Evolutionary conservation across 2,888 invertebrate species (phyloP).

Genomic region (Mythimna albipuncta): DNA sequence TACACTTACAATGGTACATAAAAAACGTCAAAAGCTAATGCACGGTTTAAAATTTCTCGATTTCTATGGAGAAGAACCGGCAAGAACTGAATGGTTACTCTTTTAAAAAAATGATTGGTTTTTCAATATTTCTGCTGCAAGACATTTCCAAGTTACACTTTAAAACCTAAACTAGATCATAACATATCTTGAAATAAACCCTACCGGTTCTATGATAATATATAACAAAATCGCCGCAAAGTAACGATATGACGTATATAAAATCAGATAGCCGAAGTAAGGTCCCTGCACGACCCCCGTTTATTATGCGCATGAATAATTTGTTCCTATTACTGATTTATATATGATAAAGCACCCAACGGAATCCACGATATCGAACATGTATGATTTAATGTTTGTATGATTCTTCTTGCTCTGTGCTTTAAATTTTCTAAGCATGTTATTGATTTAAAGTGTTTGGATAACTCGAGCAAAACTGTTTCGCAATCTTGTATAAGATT

Average conservation of each 20-base stretch:
- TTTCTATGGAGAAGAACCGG: too few species aligned
- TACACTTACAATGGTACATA: too few species aligned
- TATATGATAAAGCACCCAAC: conserved; percentile 83
- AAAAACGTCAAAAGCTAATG: too few species aligned
- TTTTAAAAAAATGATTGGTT: too few species aligned
- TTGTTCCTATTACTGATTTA: conserved; percentile 87
- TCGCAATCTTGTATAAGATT: too few species aligned
- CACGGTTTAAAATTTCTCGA: too few species aligned
- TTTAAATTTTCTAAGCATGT: conserved; percentile 26
- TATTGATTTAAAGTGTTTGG: conserved; percentile 29
- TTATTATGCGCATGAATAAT: conserved; percentile 90
- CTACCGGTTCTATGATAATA: conserved; percentile 13
- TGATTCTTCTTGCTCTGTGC: conserved; percentile 42
- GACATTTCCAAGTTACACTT: too few species aligned
- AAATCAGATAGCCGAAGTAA: conserved; percentile 80
- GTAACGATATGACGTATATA: conserved; percentile 69
- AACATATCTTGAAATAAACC: conserved; percentile 6
- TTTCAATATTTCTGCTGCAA: too few species aligned
- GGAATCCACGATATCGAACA: conserved; percentile 80
- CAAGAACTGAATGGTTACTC: too few species aligned
- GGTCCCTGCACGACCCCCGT: conserved; percentile 83
- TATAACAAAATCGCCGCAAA: conserved; percentile 54
- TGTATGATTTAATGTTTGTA: conserved; percentile 73
- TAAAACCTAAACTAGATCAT: background rate
- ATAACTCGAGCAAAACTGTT: background rate